These are phyloP conservation scores for Xenus cinereus DNA, from an alignment of 2,113 vertebrate species.

Conservation along the genomic window DNA sequence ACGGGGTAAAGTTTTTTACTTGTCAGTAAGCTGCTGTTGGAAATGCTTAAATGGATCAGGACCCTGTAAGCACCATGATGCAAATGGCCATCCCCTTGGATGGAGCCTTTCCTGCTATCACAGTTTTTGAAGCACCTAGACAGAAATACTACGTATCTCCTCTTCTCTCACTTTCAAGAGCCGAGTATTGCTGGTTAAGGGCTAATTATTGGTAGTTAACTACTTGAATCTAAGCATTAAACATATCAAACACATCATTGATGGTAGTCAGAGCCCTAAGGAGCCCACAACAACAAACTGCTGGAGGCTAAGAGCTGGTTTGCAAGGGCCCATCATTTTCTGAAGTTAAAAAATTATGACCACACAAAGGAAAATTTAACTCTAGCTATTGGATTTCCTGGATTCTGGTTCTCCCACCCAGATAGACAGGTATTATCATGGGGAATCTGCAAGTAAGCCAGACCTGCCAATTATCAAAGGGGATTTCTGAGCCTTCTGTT, in stretches of 20 bases:
- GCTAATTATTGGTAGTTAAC: neutral
- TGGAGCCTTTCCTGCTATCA: neutral
- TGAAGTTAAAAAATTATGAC: neutral
- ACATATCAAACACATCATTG: neutral
- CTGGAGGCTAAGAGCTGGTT: neutral
- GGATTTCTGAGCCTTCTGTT: conserved; percentile 13
- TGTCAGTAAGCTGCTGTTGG: neutral
- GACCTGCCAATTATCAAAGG: neutral
- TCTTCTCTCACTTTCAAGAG: neutral
- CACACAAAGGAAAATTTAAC: neutral
- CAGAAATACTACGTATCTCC: neutral
- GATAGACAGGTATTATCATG: neutral
- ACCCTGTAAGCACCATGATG: neutral
- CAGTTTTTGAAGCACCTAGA: neutral
- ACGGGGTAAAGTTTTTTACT: neutral
- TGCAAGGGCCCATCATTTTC: neutral
- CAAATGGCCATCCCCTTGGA: neutral
- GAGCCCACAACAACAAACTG: neutral
- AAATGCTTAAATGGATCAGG: neutral
- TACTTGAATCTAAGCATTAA: neutral
- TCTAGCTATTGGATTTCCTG: neutral
- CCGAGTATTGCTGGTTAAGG: neutral
- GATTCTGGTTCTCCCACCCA: neutral
- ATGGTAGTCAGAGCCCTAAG: neutral
- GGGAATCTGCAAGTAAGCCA: neutral